These are phyloP conservation scores for Exocentrus adspersus DNA, from an alignment of 2,888 invertebrate genomes.

Conservation along the genomic window DNA sequence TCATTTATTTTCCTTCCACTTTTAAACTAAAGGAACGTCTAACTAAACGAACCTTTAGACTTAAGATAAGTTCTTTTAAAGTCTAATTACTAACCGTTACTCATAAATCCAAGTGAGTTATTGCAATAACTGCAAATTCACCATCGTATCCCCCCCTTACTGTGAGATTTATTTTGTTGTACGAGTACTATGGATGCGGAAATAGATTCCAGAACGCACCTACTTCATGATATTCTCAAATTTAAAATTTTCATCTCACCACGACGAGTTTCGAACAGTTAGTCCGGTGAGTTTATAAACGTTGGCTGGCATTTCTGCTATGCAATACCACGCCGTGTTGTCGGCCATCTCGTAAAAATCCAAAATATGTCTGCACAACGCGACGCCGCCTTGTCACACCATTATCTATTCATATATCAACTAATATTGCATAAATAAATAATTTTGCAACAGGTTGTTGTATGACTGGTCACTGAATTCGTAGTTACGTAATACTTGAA, in stretches of 20 bases:
- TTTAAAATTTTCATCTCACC: neutral
- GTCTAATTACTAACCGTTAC: no score
- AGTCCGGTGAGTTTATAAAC: neutral
- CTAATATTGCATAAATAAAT: conserved; percentile 16
- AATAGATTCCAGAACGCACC: neutral
- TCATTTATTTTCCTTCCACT: no score
- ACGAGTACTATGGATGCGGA: neutral
- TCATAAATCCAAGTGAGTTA: no score
- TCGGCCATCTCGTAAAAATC: conserved; percentile 3
- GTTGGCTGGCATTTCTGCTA: neutral
- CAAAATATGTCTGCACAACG: conserved; percentile 13
- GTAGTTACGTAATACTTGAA: conserved; percentile 1
- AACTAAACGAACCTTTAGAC: no score
- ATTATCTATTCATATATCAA: conserved; percentile 12
- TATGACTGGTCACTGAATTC: conserved; percentile 3
- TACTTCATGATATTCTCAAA: neutral
- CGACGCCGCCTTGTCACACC: conserved; percentile 4
- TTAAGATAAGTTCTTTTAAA: no score
- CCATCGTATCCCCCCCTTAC: neutral
- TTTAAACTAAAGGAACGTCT: no score
- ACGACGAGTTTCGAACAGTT: no score
- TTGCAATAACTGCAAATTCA: neutral
- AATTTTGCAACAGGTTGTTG: conserved; percentile 17
- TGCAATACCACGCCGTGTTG: neutral
- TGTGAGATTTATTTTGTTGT: neutral